Evolutionary conservation across 2,797 vertebrate species (phyloP).

Genomic region (Dermochelys coriacea): DNA sequence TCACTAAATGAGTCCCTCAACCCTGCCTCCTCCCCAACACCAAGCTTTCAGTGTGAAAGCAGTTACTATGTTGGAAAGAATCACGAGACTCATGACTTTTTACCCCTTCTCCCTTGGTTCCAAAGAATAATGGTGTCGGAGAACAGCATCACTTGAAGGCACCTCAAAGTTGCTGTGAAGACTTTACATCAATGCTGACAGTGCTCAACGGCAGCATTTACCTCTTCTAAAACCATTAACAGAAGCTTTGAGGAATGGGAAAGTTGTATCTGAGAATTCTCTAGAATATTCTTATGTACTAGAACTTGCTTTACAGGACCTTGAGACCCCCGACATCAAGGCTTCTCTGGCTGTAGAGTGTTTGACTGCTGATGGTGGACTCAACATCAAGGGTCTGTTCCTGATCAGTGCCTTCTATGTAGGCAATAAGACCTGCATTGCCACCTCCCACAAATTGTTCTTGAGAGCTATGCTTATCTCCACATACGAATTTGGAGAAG

Average conservation of each 20-base stretch:
- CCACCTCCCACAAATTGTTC: too few relatives aligned
- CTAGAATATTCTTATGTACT: not conserved
- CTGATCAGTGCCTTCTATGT: not conserved
- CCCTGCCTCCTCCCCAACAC: too few relatives aligned
- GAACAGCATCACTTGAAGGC: not conserved
- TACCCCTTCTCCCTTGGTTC: not conserved
- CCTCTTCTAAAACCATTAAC: not conserved
- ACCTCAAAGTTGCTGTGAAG: not conserved
- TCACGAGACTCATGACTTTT: too few relatives aligned
- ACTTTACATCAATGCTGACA: too few relatives aligned
- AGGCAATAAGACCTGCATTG: too few relatives aligned
- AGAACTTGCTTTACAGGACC: not conserved
- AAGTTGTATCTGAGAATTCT: too few relatives aligned
- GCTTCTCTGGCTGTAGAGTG: too few relatives aligned
- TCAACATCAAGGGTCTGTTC: not conserved
- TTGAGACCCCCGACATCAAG: not conserved
- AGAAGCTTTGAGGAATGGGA: not conserved
- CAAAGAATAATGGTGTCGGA: not conserved
- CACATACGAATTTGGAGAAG: too few relatives aligned
- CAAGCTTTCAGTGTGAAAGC: not conserved
- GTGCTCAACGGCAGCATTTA: too few relatives aligned
- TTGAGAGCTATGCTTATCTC: too few relatives aligned
- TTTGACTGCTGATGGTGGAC: too few relatives aligned
- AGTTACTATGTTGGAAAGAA: not conserved
- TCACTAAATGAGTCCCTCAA: too few relatives aligned